A percentile compares a stretch with the other conserved stretches of the same genome.
Evolutionary conservation across 2,113 vertebrate species (phyloP).

Genomic region (Aptenodytes patagonicus): DNA sequence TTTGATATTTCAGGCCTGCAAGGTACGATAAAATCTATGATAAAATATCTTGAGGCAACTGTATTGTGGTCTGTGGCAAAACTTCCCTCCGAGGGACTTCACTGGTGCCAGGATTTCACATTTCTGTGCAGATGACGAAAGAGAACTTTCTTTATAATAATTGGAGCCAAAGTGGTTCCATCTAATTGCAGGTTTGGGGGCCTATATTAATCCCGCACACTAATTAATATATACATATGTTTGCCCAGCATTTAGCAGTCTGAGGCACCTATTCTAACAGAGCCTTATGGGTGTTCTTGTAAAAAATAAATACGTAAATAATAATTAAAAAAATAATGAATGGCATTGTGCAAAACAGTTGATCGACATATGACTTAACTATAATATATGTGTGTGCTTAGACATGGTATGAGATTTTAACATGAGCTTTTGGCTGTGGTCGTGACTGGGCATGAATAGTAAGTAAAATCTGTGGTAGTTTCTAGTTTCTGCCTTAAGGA

Average conservation of each 20-base stretch:
- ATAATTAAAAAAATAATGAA: background rate
- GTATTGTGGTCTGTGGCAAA: background rate
- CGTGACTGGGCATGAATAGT: background rate
- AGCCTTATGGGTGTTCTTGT: slow-evolving; percentile 19
- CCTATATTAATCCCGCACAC: background rate
- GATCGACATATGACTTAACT: background rate
- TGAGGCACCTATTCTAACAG: background rate
- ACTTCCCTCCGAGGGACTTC: background rate
- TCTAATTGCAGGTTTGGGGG: slow-evolving; percentile 5
- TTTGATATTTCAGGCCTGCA: background rate
- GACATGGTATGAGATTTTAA: background rate
- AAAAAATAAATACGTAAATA: slow-evolving; percentile 25
- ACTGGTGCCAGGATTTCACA: background rate
- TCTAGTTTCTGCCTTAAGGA: slow-evolving; percentile 23
- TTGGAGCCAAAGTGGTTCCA: background rate
- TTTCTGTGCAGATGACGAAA: background rate
- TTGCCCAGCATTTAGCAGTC: slow-evolving; percentile 1
- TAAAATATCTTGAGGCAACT: background rate
- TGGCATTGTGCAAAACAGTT: background rate
- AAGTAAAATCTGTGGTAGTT: background rate
- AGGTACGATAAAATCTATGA: background rate
- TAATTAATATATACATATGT: background rate
- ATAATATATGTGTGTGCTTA: background rate
- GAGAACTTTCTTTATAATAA: background rate
- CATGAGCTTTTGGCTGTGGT: background rate